Evolutionary conservation across 2,113 vertebrate species (phyloP).

Genomic region (Larimichthys crocea): DNA sequence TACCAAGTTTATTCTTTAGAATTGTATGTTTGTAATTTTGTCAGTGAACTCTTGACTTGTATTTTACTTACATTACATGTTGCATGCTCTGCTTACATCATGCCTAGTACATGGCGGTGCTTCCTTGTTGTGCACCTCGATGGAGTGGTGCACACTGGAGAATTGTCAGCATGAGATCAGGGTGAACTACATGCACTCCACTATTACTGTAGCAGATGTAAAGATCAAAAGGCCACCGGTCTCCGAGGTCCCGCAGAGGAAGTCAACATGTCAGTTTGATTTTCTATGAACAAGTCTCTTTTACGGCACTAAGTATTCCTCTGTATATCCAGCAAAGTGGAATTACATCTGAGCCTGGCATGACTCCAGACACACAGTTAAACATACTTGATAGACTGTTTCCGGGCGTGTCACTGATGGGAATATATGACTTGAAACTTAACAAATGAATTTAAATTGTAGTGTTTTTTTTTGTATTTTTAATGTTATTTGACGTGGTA

Average conservation of each 20-base stretch:
- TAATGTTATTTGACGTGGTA: not conserved
- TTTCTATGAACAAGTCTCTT: conserved; percentile 59
- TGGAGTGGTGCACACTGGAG: conserved; percentile 43
- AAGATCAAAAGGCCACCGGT: conserved; percentile 61
- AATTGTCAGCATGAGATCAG: conserved; percentile 50
- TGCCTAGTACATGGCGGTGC: conserved; percentile 11
- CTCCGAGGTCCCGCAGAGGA: conserved; percentile 56
- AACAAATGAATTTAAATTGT: conserved; percentile 9
- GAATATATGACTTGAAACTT: conserved; percentile 21
- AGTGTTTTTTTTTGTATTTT: not conserved
- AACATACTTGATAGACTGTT: conserved; percentile 17
- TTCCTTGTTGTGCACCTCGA: conserved; percentile 39
- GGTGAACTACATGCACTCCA: conserved; percentile 33
- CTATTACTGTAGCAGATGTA: conserved; percentile 66
- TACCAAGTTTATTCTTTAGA: not conserved
- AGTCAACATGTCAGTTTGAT: conserved; percentile 66
- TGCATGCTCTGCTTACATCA: conserved; percentile 41
- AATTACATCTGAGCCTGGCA: conserved; percentile 36
- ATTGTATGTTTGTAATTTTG: not conserved
- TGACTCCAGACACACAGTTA: conserved; percentile 1
- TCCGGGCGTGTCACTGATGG: conserved; percentile 13
- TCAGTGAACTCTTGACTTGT: not conserved
- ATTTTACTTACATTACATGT: conserved; percentile 14
- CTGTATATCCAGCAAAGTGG: conserved; percentile 28
- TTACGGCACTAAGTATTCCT: conserved; percentile 25